Evolutionary conservation across 2,797 vertebrate species (phyloP).

Genomic region (Micromesistius poutassou): DNA sequence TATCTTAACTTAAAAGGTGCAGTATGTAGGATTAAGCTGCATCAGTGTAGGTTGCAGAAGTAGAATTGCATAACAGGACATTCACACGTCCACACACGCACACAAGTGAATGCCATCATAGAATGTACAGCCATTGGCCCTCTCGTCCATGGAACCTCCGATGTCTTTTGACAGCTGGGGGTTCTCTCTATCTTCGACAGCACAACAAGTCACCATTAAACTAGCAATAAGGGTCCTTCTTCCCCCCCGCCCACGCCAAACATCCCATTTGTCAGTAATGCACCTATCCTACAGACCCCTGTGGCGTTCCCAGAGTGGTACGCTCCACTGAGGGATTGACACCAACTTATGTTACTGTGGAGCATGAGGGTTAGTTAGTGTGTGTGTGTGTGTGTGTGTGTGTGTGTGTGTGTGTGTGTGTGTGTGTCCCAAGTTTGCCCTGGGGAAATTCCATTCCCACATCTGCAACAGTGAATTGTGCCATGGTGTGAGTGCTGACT

Average conservation of each 20-base stretch:
- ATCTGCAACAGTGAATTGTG: conserved; percentile 26
- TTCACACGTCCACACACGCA: background rate
- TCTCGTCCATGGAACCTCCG: background rate
- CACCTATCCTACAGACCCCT: conserved; percentile 34
- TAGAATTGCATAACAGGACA: background rate
- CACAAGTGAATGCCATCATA: conserved; percentile 1
- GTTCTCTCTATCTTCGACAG: conserved; percentile 35
- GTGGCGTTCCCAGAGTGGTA: conserved; percentile 18
- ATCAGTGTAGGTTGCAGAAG: background rate
- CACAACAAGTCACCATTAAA: conserved; percentile 28
- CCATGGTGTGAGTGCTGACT: conserved; percentile 14
- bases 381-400: conserved; percentile 1
- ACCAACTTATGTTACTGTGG: conserved; percentile 31
- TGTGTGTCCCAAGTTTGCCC: conserved; percentile 4
- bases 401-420: background rate
- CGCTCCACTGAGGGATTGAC: conserved; percentile 31
- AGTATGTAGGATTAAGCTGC: too few species aligned
- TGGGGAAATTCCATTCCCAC: conserved; percentile 36
- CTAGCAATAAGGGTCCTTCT: conserved; percentile 33
- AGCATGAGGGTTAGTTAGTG: background rate
- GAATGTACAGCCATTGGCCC: background rate
- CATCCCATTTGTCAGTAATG: conserved; percentile 20
- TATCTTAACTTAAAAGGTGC: background rate
- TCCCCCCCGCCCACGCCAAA: conserved; percentile 31
- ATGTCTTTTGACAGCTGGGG: conserved; percentile 14